Evolutionary conservation across 1,140 invertebrate genomes (phyloP).

Genomic region (Brachionus plicatilis): DNA sequence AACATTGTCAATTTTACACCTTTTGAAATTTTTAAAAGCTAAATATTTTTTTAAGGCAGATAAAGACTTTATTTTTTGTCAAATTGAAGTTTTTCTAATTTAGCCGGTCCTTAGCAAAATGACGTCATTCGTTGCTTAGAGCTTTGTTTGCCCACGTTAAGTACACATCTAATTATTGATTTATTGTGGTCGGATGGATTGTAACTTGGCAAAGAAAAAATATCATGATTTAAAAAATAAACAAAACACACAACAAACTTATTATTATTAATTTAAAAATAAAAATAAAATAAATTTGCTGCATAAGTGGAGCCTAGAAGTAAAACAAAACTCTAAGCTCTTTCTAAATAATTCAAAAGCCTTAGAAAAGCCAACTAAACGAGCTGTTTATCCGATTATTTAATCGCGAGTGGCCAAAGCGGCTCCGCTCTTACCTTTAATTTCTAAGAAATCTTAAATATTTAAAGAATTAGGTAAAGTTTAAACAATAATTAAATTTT

Average conservation of each 20-base stretch:
- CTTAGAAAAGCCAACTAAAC: not conserved
- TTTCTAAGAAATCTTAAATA: slow-evolving; percentile 1
- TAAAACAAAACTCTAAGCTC: not conserved
- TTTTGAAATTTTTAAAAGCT: not conserved
- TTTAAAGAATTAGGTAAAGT: not conserved
- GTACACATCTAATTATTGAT: not conserved
- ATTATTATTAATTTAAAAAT: not conserved
- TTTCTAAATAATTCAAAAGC: not conserved
- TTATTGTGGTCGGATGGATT: not conserved
- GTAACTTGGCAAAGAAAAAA: not conserved
- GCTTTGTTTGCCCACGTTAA: not conserved
- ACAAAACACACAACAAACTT: not conserved
- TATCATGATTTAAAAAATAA: not conserved
- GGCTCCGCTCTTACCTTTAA: not conserved
- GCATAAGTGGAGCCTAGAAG: not conserved
- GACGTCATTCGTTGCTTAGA: not conserved
- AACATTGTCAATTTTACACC: not conserved
- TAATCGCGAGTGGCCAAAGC: not conserved
- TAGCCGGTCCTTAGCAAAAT: not conserved
- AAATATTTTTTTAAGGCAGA: no score
- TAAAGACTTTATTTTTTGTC: not conserved
- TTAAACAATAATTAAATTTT: not conserved
- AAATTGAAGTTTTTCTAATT: not conserved
- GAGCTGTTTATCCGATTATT: not conserved
- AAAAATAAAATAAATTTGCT: not conserved